A percentile compares a stretch with the other conserved stretches of the same genome.
phyloP scores from a whole-genome alignment of 2,113 vertebrate species.

The Hippocampus zosterae region DNA sequence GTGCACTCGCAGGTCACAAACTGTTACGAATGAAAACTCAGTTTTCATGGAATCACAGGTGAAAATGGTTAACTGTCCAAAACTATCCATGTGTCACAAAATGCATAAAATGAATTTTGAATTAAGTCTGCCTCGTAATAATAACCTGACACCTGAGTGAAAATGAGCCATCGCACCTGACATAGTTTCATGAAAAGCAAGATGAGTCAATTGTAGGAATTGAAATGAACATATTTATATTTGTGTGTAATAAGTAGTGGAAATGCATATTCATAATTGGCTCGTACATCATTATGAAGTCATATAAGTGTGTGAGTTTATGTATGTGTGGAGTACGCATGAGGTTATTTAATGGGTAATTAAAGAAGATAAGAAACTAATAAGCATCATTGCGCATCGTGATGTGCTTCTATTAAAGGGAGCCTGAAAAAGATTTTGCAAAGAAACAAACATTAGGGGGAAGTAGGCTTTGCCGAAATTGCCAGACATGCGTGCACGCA shows the following conservation, averaged over 20 bases:
- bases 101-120: too few species aligned
- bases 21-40: too few species aligned
- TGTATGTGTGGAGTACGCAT: constrained; percentile 24
- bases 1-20: too few species aligned
- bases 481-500: constrained; percentile 23
- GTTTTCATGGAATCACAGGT: too few species aligned
- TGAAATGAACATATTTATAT: constrained; percentile 59
- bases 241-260: constrained; percentile 46
- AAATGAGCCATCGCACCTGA: constrained; percentile 15
- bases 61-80: too few species aligned
- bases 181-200: constrained; percentile 28
- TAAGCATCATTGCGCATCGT: constrained; percentile 58
- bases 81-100: too few species aligned
- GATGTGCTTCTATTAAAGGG: constrained; percentile 52
- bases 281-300: constrained; percentile 60
- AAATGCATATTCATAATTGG: constrained; percentile 64
- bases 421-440: constrained; percentile 50
- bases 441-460: constrained; percentile 30
- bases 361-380: constrained; percentile 67
- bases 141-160: constrained; percentile 11
- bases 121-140: background rate
- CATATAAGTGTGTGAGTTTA: constrained; percentile 39
- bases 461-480: constrained; percentile 18
- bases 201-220: constrained; percentile 53
- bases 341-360: constrained; percentile 69